A percentile compares a stretch with the other conserved stretches of the same genome.
Conservation (phyloP, 2,888 invertebrate genomes). For the Polydrusus cervinus region DNA sequence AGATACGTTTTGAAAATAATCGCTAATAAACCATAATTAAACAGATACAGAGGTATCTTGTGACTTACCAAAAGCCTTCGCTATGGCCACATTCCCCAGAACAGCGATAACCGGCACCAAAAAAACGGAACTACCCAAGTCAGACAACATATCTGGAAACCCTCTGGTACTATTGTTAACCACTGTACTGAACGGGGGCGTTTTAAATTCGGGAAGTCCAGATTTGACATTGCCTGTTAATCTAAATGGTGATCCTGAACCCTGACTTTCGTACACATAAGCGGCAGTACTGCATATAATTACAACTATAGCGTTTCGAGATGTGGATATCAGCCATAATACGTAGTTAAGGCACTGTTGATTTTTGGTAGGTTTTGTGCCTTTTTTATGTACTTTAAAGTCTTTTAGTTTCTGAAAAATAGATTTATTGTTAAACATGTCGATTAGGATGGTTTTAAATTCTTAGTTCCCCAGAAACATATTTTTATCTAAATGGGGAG, state of each 20-base stretch:
- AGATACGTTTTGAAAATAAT: conserved; percentile 14
- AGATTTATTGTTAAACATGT: too few species aligned
- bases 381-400: conserved; percentile 72
- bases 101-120: conserved; percentile 93
- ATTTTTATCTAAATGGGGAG: too few species aligned
- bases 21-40: too few species aligned
- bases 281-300: conserved; percentile 82
- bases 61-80: conserved; percentile 91
- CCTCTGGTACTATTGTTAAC: conserved; percentile 75
- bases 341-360: conserved; percentile 74
- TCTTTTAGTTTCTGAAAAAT: conserved; percentile 82
- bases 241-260: conserved; percentile 77
- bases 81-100: conserved; percentile 95
- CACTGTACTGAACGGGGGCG: conserved; percentile 83
- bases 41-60: background rate
- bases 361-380: conserved; percentile 69
- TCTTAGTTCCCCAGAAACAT: too few species aligned
- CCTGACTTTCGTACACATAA: conserved; percentile 74
- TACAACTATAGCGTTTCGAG: conserved; percentile 89
- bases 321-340: conserved; percentile 86
- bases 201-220: conserved; percentile 80
- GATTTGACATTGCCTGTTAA: conserved; percentile 84
- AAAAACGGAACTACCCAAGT: conserved; percentile 88
- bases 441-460: too few species aligned
- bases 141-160: conserved; percentile 82